phyloP scores from a whole-genome alignment of 1,140 invertebrate genomes.

The Cherax quadricarinatus region DNA sequence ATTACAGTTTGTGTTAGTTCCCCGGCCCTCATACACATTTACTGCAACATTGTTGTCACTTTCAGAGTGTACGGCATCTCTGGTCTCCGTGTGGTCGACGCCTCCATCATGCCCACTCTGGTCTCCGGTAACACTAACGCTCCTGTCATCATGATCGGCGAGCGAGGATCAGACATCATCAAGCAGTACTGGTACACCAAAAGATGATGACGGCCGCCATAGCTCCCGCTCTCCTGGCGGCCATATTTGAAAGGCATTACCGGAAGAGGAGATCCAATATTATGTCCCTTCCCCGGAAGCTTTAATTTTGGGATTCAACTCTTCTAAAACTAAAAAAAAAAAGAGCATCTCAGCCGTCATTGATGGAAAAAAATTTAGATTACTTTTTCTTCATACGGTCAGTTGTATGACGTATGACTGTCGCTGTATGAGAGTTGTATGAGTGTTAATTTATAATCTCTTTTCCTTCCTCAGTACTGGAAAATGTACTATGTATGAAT shows the following conservation, averaged over 20 bases:
- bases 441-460: too few species aligned
- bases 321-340: too few species aligned
- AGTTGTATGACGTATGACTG: too few species aligned
- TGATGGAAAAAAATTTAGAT: too few species aligned
- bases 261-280: not conserved
- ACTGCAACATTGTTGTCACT: not conserved
- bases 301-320: too few species aligned
- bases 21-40: too few species aligned
- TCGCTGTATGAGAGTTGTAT: too few species aligned
- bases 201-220: slow-evolving; percentile 25
- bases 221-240: not conserved
- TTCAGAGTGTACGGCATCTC: slow-evolving; percentile 80
- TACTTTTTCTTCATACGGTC: too few species aligned
- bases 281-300: not conserved
- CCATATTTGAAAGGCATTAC: not conserved
- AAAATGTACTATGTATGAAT: too few species aligned
- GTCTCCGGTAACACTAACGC: slow-evolving; percentile 84
- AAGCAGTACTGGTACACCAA: slow-evolving; percentile 78
- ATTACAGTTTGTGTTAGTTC: too few species aligned
- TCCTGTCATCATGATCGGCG: slow-evolving; percentile 84
- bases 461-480: too few species aligned
- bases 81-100: slow-evolving; percentile 83
- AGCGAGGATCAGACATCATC: slow-evolving; percentile 83
- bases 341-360: too few species aligned
- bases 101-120: slow-evolving; percentile 85